Evolutionary conservation across 2,113 vertebrate species (phyloP).

Genomic region (Hassar affinis): DNA sequence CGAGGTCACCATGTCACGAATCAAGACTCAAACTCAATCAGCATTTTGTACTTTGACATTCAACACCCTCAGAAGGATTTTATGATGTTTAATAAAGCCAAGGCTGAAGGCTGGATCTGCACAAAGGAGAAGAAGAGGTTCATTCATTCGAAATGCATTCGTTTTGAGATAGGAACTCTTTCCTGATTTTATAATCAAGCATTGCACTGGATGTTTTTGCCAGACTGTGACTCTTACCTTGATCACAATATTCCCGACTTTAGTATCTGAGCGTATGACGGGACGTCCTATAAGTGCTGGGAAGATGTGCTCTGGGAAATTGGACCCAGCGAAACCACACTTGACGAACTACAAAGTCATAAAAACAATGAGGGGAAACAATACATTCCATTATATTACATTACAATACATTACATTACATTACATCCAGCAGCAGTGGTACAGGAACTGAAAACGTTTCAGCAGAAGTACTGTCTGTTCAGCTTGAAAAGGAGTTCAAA

Average conservation of each 20-base stretch:
- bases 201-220: neutral
- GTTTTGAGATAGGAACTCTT: neutral
- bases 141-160: neutral
- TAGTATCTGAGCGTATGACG: constrained; percentile 89
- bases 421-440: neutral
- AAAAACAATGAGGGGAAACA: neutral
- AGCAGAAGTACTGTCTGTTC: neutral
- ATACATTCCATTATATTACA: neutral
- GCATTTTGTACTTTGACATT: neutral
- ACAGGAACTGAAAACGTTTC: neutral
- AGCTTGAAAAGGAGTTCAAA: neutral
- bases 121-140: neutral
- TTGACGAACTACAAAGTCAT: constrained; percentile 87
- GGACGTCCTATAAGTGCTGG: constrained; percentile 95
- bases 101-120: neutral
- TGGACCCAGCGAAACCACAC: constrained; percentile 95
- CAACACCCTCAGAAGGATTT: neutral
- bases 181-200: neutral
- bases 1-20: no score
- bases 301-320: constrained; percentile 98
- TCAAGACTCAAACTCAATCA: neutral
- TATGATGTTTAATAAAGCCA: neutral
- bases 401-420: neutral
- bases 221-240: constrained; percentile 78
- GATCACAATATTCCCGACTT: constrained; percentile 97